A percentile compares a stretch with the other conserved stretches of the same genome.
Evolutionary conservation across 2,113 vertebrate genomes (phyloP).

Genomic region (Ibidorhyncha struthersii): DNA sequence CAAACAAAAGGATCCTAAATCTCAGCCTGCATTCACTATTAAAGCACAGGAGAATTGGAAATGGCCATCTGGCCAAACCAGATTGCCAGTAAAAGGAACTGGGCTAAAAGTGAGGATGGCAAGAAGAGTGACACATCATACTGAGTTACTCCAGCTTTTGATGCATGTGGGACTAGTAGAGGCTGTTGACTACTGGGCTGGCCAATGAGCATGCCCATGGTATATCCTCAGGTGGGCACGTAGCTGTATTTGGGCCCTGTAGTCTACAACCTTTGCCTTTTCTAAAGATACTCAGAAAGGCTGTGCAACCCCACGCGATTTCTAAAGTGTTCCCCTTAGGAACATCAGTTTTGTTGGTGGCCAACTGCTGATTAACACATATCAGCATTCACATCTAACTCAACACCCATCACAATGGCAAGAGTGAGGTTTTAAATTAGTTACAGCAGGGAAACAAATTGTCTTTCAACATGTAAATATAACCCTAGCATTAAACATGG

Average conservation of each 20-base stretch:
- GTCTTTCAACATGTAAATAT: background rate
- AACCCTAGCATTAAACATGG: background rate
- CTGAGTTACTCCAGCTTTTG: background rate
- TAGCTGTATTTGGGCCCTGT: background rate
- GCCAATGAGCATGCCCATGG: background rate
- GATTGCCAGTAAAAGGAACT: background rate
- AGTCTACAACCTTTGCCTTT: background rate
- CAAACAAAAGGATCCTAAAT: background rate
- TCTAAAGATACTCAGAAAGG: background rate
- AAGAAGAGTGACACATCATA: background rate
- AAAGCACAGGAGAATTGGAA: background rate
- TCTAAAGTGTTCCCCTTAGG: background rate
- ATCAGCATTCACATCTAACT: background rate
- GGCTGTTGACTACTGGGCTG: background rate
- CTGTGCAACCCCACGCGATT: background rate
- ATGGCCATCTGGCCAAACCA: background rate
- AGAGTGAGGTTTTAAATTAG: background rate
- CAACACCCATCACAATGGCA: background rate
- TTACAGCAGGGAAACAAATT: background rate
- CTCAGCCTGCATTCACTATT: background rate
- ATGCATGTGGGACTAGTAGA: background rate
- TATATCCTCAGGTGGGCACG: accelerated
- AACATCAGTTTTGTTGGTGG: background rate
- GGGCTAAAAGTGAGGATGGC: background rate
- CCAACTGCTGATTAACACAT: background rate